Percentiles rank a stretch among this genome's conserved stretches.
Conservation (phyloP, 2,113 vertebrate genomes). For the Turnix velox region DNA sequence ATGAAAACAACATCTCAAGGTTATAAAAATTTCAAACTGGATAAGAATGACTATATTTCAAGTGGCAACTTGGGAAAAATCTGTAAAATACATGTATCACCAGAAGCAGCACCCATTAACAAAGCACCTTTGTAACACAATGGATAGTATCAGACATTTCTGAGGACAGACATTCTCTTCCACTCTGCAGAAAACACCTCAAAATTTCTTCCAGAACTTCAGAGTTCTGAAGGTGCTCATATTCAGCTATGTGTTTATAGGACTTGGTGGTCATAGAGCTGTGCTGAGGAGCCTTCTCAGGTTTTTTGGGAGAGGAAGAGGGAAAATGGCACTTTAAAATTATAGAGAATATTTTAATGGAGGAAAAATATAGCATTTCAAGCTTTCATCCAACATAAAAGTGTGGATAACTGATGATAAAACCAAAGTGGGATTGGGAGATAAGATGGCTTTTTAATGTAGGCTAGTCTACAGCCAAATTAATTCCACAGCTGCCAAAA, state of each 20-base stretch:
- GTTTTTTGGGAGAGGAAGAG: background rate
- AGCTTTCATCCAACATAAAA: background rate
- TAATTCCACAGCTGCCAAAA: background rate
- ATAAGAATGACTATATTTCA: background rate
- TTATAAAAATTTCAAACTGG: background rate
- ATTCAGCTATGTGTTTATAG: background rate
- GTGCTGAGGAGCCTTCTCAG: background rate
- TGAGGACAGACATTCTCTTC: background rate
- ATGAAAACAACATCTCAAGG: background rate
- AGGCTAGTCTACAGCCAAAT: background rate
- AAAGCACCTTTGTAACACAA: background rate
- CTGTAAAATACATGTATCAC: background rate
- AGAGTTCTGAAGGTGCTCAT: background rate
- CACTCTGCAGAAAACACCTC: background rate
- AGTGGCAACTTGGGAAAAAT: background rate
- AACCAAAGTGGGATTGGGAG: background rate
- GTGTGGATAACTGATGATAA: background rate
- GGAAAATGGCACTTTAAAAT: background rate
- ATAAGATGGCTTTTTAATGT: background rate
- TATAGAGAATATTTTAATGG: background rate
- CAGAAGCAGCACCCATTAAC: background rate
- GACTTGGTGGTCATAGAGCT: background rate
- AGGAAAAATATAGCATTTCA: background rate
- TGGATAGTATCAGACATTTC: background rate
- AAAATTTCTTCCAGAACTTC: background rate